phyloP scores from a whole-genome alignment of 2,797 vertebrate genomes.

The Sitta carolinensis region DNA sequence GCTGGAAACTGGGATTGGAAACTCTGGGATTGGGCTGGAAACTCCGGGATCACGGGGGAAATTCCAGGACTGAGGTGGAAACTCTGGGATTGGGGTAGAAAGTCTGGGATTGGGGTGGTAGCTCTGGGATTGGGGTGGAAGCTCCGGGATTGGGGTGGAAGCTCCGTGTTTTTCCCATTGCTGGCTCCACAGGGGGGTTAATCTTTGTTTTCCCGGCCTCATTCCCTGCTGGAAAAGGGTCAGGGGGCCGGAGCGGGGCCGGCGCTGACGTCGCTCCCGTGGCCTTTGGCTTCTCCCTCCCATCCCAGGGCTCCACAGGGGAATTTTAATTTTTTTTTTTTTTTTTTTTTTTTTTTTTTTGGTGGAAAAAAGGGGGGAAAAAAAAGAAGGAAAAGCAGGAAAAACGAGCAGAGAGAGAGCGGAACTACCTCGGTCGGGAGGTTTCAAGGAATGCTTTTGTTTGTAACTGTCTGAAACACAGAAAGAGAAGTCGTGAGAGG shows the following conservation, averaged over 20 bases:
- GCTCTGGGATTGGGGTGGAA: background rate
- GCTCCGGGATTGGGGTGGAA: background rate
- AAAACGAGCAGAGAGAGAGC: slow-evolving; percentile 76
- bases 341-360: background rate
- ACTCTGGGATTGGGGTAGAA: background rate
- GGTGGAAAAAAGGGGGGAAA: background rate
- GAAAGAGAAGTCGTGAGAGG: slow-evolving; percentile 80
- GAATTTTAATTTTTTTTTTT: background rate
- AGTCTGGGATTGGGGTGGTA: background rate
- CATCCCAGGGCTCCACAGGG: background rate
- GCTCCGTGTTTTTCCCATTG: background rate
- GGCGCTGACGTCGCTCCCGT: background rate
- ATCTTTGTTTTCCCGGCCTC: background rate
- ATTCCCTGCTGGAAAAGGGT: background rate
- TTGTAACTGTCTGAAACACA: slow-evolving; percentile 99
- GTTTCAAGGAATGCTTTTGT: slow-evolving; percentile 99
- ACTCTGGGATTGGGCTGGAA: background rate
- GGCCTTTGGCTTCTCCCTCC: background rate
- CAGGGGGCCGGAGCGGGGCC: background rate
- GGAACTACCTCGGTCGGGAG: slow-evolving; percentile 95
- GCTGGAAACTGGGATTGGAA: background rate
- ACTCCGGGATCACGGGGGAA: too few species aligned
- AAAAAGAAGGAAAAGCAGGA: slow-evolving; percentile 66
- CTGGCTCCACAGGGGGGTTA: background rate
- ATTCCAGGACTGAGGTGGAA: background rate